A percentile compares a stretch with the other conserved stretches of the same genome.
Evolutionary conservation across 2,888 invertebrate genomes (phyloP).

Genomic region (Chaetogeoica ovagalla): DNA sequence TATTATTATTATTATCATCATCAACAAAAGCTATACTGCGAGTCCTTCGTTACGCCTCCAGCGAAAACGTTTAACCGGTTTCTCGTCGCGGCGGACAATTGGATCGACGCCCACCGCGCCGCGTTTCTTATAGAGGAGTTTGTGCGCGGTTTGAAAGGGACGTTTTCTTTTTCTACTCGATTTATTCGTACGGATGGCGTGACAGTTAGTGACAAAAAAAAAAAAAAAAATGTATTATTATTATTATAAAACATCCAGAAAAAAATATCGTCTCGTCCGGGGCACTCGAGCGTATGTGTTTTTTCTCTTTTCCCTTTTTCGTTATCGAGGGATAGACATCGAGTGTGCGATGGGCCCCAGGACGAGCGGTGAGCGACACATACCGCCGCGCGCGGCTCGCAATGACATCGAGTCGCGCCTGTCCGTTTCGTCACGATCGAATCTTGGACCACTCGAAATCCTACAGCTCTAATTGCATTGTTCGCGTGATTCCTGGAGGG

Average conservation of each 20-base stretch:
- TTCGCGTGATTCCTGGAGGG: constrained; percentile 33
- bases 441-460: constrained; percentile 36
- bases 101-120: not conserved
- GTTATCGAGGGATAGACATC: not conserved
- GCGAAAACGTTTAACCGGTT: constrained; percentile 46
- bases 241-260: constrained; percentile 3
- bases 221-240: not conserved
- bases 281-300: not conserved
- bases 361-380: not conserved
- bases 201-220: too few species aligned
- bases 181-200: not conserved
- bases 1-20: not conserved
- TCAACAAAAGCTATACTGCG: too few species aligned
- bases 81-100: not conserved
- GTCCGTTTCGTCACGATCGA: constrained; percentile 35
- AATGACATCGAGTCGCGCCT: constrained; percentile 29
- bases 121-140: too few species aligned
- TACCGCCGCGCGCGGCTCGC: not conserved
- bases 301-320: constrained; percentile 3
- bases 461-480: constrained; percentile 51
- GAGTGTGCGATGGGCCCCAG: not conserved
- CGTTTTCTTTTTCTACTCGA: not conserved
- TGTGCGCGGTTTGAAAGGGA: constrained; percentile 20
- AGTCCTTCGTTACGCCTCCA: constrained; percentile 36
- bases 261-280: constrained; percentile 2